Percentiles rank a stretch among this genome's conserved stretches.
Evolutionary conservation across 2,888 invertebrate species (phyloP).

Genomic region (Hydriomena furcata): DNA sequence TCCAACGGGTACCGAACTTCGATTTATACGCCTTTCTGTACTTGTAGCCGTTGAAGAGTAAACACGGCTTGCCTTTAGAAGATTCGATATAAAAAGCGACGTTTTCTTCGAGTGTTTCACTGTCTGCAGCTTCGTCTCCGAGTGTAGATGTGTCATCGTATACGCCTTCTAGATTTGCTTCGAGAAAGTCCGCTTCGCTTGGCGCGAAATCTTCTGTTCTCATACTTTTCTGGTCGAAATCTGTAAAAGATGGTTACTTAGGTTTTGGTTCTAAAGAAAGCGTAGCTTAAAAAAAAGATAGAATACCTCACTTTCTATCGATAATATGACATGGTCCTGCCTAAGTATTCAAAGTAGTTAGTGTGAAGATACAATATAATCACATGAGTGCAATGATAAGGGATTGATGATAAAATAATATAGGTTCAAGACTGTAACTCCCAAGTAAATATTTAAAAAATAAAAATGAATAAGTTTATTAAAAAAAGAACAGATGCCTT

Average conservation of each 20-base stretch:
- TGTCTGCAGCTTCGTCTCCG: slow-evolving; percentile 15
- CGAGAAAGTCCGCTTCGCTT: slow-evolving; percentile 32
- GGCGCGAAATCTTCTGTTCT: slow-evolving; percentile 21
- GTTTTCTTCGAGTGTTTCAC: slow-evolving; percentile 25
- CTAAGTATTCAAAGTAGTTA: too few species aligned
- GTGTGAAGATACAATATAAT: too few species aligned
- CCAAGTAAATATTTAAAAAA: background rate
- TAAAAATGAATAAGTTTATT: slow-evolving; percentile 14
- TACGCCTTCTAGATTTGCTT: slow-evolving; percentile 32
- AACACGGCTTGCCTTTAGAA: slow-evolving; percentile 52
- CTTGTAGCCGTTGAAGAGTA: slow-evolving; percentile 60
- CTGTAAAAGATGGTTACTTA: slow-evolving; percentile 1
- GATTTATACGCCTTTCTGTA: slow-evolving; percentile 60
- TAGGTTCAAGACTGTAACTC: too few species aligned
- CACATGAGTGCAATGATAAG: too few species aligned
- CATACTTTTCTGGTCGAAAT: slow-evolving; percentile 20
- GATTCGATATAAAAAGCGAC: slow-evolving; percentile 58
- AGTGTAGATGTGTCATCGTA: slow-evolving; percentile 24
- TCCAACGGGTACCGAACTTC: slow-evolving; percentile 61
- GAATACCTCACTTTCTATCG: too few species aligned
- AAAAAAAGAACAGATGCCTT: slow-evolving; percentile 19
- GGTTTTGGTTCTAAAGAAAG: background rate
- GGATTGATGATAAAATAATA: too few species aligned
- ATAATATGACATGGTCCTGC: too few species aligned
- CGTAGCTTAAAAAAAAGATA: background rate